A percentile compares a stretch with the other conserved stretches of the same genome.
phyloP scores from a whole-genome alignment of 2,113 vertebrate species.

The Diadophis punctatus region DNA sequence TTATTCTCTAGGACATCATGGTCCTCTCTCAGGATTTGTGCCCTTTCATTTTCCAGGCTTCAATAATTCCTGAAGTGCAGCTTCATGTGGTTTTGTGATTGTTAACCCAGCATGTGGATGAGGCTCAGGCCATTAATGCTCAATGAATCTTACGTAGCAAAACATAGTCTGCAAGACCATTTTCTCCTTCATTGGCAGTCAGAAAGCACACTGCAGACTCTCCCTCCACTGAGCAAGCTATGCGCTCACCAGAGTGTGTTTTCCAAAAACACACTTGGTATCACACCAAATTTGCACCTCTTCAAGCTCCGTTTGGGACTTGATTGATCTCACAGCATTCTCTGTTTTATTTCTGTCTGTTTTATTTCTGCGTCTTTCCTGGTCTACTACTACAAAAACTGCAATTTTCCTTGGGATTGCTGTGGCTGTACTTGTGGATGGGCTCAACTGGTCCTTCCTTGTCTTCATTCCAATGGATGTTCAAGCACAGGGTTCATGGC shows the following conservation, averaged over 20 bases:
- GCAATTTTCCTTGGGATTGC: background rate
- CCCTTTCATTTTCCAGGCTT: slow-evolving; percentile 72
- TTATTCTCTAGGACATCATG: slow-evolving; percentile 54
- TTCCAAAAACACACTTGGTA: slow-evolving; percentile 39
- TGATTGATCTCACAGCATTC: background rate
- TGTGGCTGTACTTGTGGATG: background rate
- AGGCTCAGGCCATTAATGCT: slow-evolving; percentile 63
- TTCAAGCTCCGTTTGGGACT: background rate
- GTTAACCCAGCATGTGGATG: slow-evolving; percentile 71
- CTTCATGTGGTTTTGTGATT: slow-evolving; percentile 73
- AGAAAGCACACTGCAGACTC: slow-evolving; percentile 47
- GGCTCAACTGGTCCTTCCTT: background rate
- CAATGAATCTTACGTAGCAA: slow-evolving; percentile 65
- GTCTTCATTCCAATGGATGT: background rate
- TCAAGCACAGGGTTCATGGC: background rate
- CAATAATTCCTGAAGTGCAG: slow-evolving; percentile 65
- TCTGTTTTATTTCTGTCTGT: background rate
- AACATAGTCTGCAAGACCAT: slow-evolving; percentile 53
- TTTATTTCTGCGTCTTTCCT: background rate
- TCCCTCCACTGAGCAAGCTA: slow-evolving; percentile 29
- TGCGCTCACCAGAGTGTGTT: slow-evolving; percentile 52
- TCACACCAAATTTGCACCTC: background rate
- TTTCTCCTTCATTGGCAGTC: slow-evolving; percentile 75
- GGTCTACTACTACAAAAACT: background rate
- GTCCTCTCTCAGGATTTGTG: slow-evolving; percentile 64